Evolutionary conservation across 1,140 invertebrate genomes (phyloP), one percentile per base, ranked within the genome.

Genomic region (Ceratoteleas bidentatus): DNA sequence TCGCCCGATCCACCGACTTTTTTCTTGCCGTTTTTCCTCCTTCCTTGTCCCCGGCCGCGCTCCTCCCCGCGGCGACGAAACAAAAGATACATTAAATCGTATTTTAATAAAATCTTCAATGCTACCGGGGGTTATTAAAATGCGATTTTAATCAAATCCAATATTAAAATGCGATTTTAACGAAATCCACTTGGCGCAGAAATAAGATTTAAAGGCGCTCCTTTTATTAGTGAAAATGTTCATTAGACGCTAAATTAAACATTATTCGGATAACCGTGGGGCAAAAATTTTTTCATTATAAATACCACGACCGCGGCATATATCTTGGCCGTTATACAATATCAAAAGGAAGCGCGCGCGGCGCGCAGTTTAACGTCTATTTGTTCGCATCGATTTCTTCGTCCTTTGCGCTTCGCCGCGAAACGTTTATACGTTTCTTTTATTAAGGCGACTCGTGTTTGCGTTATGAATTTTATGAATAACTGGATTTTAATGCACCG

Each of bases 121-220:
- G 40, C 70, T 60, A 58, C 43, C 24, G 4, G 47, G 16, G 34
- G 34, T 64, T 75, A 56, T 81, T 81, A 74, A 81, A 81, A 69
- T 75, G 60, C 64, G 65, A 75, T 74, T 80, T 81, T 81, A 75
- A 81, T 75, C 64, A 68, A 75, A 74, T 80, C 64, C 58, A 74
- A 65, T 81, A 81, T 80, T 81, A 75, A 76, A 81, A 64, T 80
- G 60, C 65, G 64, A 75, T 70, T 81, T 80, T 60, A 73, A 73
- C 70, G 50, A 65, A 74, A 74, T 74, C 64, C 69, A 62, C 62
- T 80, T 69, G 36, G 4, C 68, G 33, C 5, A 50, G 66, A 73
- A 80, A 61, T 68, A 80, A 68, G 62, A 69, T 74, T 73, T 62
- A 56, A 61, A 73, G 15, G 34, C 50, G 13, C 32, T 47, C 38